phyloP scores from a whole-genome alignment of 1,140 invertebrate genomes.

The Galleria mellonella region DNA sequence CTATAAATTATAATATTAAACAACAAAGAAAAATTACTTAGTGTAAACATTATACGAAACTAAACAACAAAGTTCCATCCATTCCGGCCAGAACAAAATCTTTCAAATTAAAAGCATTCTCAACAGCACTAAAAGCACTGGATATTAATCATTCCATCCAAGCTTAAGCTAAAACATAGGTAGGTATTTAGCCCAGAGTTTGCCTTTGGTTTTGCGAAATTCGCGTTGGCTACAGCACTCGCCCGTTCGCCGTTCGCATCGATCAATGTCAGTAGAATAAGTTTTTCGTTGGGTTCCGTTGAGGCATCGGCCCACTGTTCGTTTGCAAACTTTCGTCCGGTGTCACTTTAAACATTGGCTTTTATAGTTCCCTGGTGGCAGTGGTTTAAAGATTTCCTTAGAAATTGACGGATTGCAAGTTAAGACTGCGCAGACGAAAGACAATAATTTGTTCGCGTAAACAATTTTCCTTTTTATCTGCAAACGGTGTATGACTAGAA shows the following conservation, averaged over 20 bases:
- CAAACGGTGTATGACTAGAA: no score
- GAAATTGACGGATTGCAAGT: not conserved
- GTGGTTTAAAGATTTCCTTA: not conserved
- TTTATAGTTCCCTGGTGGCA: not conserved
- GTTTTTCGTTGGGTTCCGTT: slow-evolving; percentile 54
- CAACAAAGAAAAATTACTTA: no score
- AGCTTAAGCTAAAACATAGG: slow-evolving; percentile 8
- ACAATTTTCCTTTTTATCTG: no score
- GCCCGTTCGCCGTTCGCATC: slow-evolving; percentile 31
- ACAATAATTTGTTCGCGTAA: no score
- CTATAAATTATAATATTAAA: no score
- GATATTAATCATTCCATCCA: slow-evolving; percentile 8
- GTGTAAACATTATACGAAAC: no score
- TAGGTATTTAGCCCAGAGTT: slow-evolving; percentile 11
- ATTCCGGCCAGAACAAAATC: no score
- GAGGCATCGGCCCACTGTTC: slow-evolving; percentile 42
- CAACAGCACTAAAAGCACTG: no score
- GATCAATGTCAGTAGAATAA: slow-evolving; percentile 56
- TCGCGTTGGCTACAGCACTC: slow-evolving; percentile 6
- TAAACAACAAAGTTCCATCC: no score
- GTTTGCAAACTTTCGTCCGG: slow-evolving; percentile 47
- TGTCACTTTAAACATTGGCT: slow-evolving; percentile 46
- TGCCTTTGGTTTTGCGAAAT: slow-evolving; percentile 10
- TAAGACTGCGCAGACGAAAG: no score
- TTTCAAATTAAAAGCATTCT: no score